phyloP scores from a whole-genome alignment of 1,140 invertebrate genomes.

The honey bee (Apis mellifera) region DNA sequence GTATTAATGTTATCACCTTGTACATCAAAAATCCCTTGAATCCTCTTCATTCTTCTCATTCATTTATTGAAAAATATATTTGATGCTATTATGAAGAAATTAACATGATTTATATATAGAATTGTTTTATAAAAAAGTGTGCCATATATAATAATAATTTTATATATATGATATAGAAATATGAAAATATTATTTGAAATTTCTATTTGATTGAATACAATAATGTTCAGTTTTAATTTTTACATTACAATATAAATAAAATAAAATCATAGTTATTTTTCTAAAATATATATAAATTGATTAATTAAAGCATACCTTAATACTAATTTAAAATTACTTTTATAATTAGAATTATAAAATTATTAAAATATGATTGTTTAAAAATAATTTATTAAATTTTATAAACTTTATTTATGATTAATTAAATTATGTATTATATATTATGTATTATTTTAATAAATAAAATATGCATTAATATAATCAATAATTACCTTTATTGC shows the following conservation, averaged over 20 bases:
- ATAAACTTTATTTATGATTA: too few species aligned
- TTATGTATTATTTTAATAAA: background rate
- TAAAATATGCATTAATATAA: background rate
- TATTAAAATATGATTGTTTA: background rate
- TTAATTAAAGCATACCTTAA: slow-evolving; percentile 45
- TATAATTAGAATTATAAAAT: background rate
- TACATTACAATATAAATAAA: background rate
- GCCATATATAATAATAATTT: background rate
- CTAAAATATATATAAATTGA: background rate
- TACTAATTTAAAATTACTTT: background rate
- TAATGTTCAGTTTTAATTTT: background rate
- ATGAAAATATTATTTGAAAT: background rate
- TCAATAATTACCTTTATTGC: background rate
- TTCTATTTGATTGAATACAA: background rate
- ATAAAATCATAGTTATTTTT: background rate
- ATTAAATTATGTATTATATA: too few species aligned
- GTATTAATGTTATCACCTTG: slow-evolving; percentile 36
- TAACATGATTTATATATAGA: background rate
- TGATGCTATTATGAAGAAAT: background rate
- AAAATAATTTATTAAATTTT: background rate
- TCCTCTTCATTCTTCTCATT: slow-evolving; percentile 62
- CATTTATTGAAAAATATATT: slow-evolving; percentile 9
- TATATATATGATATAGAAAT: background rate
- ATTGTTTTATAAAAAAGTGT: slow-evolving; percentile 10
- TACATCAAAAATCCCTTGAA: slow-evolving; percentile 25